Percentiles rank a stretch among this genome's conserved stretches.
Conservation (phyloP, 2,113 vertebrate genomes). For the Centropus bengalensis region DNA sequence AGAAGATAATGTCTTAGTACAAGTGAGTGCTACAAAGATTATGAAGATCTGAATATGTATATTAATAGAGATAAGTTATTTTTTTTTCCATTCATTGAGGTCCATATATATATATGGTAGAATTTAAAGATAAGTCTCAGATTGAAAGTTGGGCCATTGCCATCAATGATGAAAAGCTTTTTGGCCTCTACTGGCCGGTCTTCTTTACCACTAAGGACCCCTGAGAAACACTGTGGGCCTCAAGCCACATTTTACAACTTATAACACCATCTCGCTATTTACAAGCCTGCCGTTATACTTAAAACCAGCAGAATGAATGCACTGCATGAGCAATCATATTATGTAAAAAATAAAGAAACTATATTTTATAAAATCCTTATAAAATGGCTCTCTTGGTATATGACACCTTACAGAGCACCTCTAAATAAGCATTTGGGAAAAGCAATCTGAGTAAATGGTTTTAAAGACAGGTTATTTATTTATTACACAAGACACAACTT, state of each 20-base stretch:
- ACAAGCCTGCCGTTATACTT: neutral
- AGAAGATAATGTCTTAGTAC: neutral
- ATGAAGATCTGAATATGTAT: neutral
- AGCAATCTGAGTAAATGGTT: conserved; percentile 72
- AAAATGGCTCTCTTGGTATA: neutral
- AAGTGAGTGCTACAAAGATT: neutral
- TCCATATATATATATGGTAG: neutral
- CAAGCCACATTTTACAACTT: neutral
- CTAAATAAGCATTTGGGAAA: conserved; percentile 71
- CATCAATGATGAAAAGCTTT: neutral
- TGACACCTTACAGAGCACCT: conserved; percentile 42
- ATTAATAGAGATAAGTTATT: neutral
- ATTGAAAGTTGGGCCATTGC: neutral
- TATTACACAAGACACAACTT: conserved; percentile 70
- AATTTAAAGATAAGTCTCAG: neutral
- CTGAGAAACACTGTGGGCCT: neutral
- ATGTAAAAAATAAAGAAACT: neutral
- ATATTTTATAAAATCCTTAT: neutral
- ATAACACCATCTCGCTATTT: neutral
- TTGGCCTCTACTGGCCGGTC: neutral
- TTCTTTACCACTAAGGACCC: neutral
- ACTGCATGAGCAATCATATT: neutral
- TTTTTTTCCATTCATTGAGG: neutral
- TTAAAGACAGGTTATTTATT: conserved; percentile 76
- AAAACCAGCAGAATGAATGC: neutral